Evolutionary conservation across 2,113 vertebrate genomes (phyloP), one percentile per base, ranked within the genome.

Genomic region (Thamnophis sirtalis): DNA sequence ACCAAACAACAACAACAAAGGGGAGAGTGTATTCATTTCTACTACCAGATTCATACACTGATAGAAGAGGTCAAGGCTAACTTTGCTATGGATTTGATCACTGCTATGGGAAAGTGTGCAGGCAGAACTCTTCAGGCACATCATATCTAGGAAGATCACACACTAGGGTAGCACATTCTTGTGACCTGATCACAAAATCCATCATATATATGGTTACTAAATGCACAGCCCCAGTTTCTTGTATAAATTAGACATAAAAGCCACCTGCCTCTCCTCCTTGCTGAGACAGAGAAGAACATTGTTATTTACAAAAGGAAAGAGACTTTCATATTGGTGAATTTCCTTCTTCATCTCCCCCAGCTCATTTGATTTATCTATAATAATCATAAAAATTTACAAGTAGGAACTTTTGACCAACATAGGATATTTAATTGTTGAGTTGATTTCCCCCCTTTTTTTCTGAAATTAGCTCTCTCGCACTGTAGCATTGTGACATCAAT

Each of bases 211-310:
- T 89, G 21, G 56, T 87, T 93, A 93, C 49, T 21, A 95, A 92
- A 93, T 91, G 87, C 4, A 38, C 19, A 1, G 0, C 88, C 50
- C 73, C 94, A 43, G 2, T 87, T 90, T 33, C 80, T 13, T 86
- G 10, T 11, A 60, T 88, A 21, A 24, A 73, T 95, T 95, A 94
- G 92, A 53, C 88, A 88, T 68, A 92, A 51, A 5, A 94, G 49
- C 51, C 90, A 95, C 89, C 60, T 93, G 88, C 89, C 21, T 90
- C 90, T 94, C 94, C 24, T 90, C 50, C 48, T 9, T 92, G 51
- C 49, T 94, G 68, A 89, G n/a, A 92, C 9, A 91, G 87, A 88
- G 80, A 90, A 89, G 56, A 88, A 86, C 93, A 89, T 88, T 9
- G 94, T 84, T 51, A 89, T 54, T 92, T 92, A 93, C 92, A 80